Evolutionary conservation across 2,888 invertebrate genomes (phyloP).

Genomic region (Phyllotreta cruciferae): DNA sequence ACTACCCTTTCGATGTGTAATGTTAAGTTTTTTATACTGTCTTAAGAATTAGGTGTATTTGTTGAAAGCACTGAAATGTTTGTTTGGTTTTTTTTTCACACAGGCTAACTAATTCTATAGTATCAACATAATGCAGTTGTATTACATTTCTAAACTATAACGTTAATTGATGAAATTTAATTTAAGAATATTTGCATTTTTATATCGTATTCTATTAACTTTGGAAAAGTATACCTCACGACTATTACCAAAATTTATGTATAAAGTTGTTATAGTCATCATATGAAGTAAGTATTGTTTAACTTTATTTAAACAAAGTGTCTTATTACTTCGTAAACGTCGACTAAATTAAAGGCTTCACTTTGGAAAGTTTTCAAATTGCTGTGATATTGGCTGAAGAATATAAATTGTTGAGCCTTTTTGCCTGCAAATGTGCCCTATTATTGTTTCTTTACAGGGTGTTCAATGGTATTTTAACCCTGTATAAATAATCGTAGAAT

Average conservation of each 20-base stretch:
- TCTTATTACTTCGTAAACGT: constrained; percentile 3
- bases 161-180: too few species aligned
- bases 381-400: constrained; percentile 26
- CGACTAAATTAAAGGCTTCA: constrained; percentile 16
- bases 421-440: constrained; percentile 29
- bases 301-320: neutral
- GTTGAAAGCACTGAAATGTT: too few species aligned
- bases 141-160: too few species aligned
- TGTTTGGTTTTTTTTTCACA: too few species aligned
- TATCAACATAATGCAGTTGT: too few species aligned
- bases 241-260: too few species aligned
- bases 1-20: neutral
- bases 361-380: constrained; percentile 15
- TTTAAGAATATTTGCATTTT: too few species aligned
- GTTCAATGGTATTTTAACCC: constrained; percentile 1
- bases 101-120: too few species aligned
- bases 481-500: constrained; percentile 8
- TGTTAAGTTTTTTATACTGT: neutral
- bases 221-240: too few species aligned
- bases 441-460: constrained; percentile 11
- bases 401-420: constrained; percentile 19
- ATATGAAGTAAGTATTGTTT: too few species aligned
- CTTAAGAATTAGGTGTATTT: neutral
- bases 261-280: too few species aligned
- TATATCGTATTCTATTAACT: too few species aligned